phyloP scores from a whole-genome alignment of 2,888 invertebrate genomes.

The Erebia epiphron region DNA sequence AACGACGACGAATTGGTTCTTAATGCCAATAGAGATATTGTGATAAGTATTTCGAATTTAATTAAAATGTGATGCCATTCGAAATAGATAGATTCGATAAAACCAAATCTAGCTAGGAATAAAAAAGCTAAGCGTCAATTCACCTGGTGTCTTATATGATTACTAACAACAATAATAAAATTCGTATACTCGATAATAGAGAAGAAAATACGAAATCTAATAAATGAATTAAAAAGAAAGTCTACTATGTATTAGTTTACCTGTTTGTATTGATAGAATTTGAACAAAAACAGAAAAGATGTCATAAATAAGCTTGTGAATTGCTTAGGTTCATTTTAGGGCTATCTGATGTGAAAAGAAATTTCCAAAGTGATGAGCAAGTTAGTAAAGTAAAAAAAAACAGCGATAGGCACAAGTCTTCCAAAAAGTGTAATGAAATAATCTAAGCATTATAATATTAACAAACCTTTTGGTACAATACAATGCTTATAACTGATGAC shows the following conservation, averaged over 20 bases:
- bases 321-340: no score
- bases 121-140: neutral
- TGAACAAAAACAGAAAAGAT: no score
- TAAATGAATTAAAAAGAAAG: no score
- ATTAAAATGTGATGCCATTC: neutral
- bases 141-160: neutral
- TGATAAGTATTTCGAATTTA: neutral
- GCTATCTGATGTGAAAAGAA: no score
- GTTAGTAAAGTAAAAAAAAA: neutral
- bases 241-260: no score
- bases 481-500: neutral
- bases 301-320: no score
- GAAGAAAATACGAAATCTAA: neutral
- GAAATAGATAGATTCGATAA: neutral
- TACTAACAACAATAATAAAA: neutral
- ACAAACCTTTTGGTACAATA: neutral
- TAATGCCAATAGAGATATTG: neutral
- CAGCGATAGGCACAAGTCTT: slow-evolving; percentile 19
- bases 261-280: no score
- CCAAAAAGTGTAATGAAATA: slow-evolving; percentile 12
- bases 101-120: neutral
- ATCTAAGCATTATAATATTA: neutral
- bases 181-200: neutral
- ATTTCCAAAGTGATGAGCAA: neutral
- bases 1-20: neutral